Base-by-base conservation (phyloP, 2,888 invertebrate genomes). In the Agrotis puta region DNA sequence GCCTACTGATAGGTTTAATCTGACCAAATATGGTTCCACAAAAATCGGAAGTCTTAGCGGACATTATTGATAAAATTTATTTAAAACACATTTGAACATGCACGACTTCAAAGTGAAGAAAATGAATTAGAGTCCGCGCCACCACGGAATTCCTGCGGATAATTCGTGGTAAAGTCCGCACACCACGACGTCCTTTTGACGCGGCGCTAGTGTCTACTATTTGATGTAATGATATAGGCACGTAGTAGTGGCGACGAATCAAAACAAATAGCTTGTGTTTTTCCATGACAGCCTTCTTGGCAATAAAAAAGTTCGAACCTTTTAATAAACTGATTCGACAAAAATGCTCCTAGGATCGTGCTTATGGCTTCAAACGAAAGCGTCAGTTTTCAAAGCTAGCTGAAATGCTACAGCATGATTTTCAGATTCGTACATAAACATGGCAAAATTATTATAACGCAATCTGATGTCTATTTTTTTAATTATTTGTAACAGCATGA, bases 1-100 rank as follows among this genome's bases (percentile, higher is more conserved):
- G 65, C 73, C 77, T 62, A 68, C 58, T 73, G 68, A 75, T 76
- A 70, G 76, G 72, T 77, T 74, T 33, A 68, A 77, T 65, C 74
- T 69, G 50, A 65, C 57, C 64, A 71, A 51, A 67, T 53, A 66
- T 77, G 51, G 54, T 61, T 73, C 78, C 69, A 39, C 76, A 79
- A 73, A 77, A 74, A 77, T 80, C 45, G 56, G 45, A 64, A 33
- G 24, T 59, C 58, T 67, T 51, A 53, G 53, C 63, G 61, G 13
- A 75, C 43, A 57, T 47, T 56, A 56, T 51, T 56, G 22, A 61
- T 47, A 47, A 56, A 14, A 57, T 47, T 51, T 51, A 74, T 27
- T 74, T 59, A 57, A 20, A 27, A 67, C 47, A 61, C 62, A 64
- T 73, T 68, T 63, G 39, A 65, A 68, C 48, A 18, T 63, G 58